These are phyloP conservation scores for Cariama cristata DNA, from an alignment of 2,113 vertebrate genomes.

Conservation along the genomic window DNA sequence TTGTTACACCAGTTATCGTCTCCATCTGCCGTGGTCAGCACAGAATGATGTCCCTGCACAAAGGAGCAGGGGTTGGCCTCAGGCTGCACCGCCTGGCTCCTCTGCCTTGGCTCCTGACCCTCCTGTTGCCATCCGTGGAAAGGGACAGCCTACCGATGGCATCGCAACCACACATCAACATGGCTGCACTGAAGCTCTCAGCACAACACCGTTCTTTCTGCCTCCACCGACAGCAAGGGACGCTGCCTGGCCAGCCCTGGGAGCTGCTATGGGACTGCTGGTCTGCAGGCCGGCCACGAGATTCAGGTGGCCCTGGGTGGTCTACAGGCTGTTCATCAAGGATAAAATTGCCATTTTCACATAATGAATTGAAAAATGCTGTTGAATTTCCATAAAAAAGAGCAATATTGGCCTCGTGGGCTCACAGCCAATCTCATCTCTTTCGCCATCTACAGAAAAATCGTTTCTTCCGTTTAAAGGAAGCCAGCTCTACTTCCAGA, in stretches of 20 bases:
- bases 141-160: too few species aligned
- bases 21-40: background rate
- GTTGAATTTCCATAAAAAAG: background rate
- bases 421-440: background rate
- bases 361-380: background rate
- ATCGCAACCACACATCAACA: background rate
- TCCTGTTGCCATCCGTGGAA: background rate
- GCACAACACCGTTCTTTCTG: background rate
- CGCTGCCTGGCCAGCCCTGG: background rate
- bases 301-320: background rate
- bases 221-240: background rate
- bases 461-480: background rate
- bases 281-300: background rate
- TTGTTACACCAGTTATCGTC: fast-evolving
- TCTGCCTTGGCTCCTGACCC: background rate
- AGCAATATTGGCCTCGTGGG: background rate
- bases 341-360: background rate
- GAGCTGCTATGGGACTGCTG: background rate
- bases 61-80: background rate
- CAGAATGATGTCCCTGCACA: fast-evolving
- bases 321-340: background rate
- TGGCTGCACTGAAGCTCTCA: background rate
- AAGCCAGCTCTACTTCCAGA: background rate
- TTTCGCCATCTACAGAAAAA: background rate
- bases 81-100: background rate